Percentiles rank a stretch among this genome's conserved stretches.
These are phyloP conservation scores for Trochalopteron elliotii DNA, from an alignment of 2,113 vertebrate species.

Conservation along the genomic window DNA sequence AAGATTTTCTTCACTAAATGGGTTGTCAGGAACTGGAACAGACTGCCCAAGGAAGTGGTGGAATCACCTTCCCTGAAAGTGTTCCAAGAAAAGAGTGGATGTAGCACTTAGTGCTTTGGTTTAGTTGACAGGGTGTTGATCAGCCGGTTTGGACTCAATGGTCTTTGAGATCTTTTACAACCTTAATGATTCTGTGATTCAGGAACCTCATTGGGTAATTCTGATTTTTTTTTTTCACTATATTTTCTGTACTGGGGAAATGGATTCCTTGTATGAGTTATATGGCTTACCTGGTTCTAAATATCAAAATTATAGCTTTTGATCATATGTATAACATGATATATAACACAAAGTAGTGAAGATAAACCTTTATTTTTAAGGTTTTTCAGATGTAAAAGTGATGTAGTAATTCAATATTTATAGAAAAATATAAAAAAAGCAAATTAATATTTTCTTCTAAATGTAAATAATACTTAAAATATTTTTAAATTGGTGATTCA, in stretches of 20 bases:
- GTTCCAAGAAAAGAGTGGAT: neutral
- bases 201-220: neutral
- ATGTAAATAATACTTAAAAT: neutral
- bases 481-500: neutral
- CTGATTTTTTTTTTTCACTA: neutral
- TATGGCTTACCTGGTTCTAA: neutral
- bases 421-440: neutral
- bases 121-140: neutral
- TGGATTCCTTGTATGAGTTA: neutral
- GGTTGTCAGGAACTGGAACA: neutral
- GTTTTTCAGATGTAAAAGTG: neutral
- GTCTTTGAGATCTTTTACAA: neutral
- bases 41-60: neutral
- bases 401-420: neutral
- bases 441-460: neutral
- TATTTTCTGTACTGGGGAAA: neutral
- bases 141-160: neutral
- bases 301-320: neutral
- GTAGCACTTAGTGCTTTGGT: neutral
- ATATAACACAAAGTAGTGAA: neutral
- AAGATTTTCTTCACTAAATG: neutral
- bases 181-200: neutral
- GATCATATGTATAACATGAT: neutral
- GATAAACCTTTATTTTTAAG: neutral
- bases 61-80: neutral